Base-by-base conservation (phyloP, 2,113 vertebrate species). In the Microtus montanus region DNA sequence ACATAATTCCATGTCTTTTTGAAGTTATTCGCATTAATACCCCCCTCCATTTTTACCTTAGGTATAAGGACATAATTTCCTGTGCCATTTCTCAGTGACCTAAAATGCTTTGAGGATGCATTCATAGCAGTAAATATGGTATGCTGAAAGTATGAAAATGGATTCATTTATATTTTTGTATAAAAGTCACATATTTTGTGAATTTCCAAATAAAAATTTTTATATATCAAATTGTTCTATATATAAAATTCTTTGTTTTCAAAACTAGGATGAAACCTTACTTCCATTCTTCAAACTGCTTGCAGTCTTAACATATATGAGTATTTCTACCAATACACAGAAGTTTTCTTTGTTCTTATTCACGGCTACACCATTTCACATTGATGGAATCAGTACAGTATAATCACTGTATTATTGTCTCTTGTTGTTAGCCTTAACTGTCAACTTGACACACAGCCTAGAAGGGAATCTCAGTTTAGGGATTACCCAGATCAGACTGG, bases 21-120 rank as follows among this genome's bases (percentile, higher is more conserved):
- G 83, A 92, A 92, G 35, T 54, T 64, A 70, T 68, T 90, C 75
- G 2, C 49, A 66, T 20, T 83, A 95, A 87, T 89, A 93, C 30
- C 0, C 9, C 0, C 52, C 47, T 49, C 13, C 4, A 61, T 15
- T 71, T 5, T 28, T 49, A 63, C 4, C 17, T 86, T 41, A 71
- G 15, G 85, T 73, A 64, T 24, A 68, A 84, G 6, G 14, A 70
- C 35, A 26, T 20, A 26, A 15, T 91, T 80, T 86, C 66, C 7
- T 47, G 5, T 66, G 17, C 30, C 79, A 44, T 86, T 95, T 94
- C 33, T 86, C 30, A 66, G 15, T 7, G 35, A 33, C 8, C 85
- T 58, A 63, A 54, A 73, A 2, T 28, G 35, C 28, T 91, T n/a
- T 70, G 54, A 20, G 33, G 4, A 19, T 87, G 28, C 28, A 71